Conservation (phyloP, 64 coral and sea anemone genomes). For the Pocillopora damicornis region DNA sequence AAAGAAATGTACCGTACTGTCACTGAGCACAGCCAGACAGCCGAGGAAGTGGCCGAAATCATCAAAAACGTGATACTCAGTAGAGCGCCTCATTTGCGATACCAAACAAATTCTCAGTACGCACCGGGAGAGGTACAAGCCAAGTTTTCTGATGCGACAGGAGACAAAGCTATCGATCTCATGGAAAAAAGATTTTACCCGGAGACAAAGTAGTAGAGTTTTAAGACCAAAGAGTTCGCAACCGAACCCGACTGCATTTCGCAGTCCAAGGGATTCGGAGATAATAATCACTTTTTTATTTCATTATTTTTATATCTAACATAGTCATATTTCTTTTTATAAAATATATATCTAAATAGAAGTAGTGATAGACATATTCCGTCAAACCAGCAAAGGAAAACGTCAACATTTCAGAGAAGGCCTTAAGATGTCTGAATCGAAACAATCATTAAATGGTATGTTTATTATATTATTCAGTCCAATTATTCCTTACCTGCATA, state of each 20-base stretch:
- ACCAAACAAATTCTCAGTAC: constrained; percentile 56
- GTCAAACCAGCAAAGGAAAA: too few relatives aligned
- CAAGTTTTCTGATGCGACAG: constrained; percentile 58
- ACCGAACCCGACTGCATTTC: too few relatives aligned
- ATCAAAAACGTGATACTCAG: constrained; percentile 53
- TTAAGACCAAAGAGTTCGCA: background rate
- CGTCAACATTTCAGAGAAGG: too few relatives aligned
- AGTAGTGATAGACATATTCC: too few relatives aligned
- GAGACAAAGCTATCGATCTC: constrained; percentile 33
- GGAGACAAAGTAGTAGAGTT: background rate
- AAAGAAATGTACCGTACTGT: constrained; percentile 32
- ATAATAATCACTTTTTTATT: too few relatives aligned
- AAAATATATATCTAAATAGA: too few relatives aligned
- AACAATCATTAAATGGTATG: too few relatives aligned
- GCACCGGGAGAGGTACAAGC: constrained; percentile 42
- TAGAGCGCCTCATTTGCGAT: constrained; percentile 43
- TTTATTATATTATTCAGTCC: too few relatives aligned
- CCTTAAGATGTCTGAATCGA: too few relatives aligned
- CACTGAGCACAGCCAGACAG: constrained; percentile 27
- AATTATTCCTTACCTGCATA: constrained; percentile 59
- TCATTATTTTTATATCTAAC: too few relatives aligned
- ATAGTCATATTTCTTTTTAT: too few relatives aligned
- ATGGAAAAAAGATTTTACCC: background rate
- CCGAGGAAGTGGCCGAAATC: constrained; percentile 52
- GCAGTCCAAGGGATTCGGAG: too few relatives aligned